Base-by-base conservation (phyloP, 2,797 vertebrate genomes). In the Rhinoraja longicauda region DNA sequence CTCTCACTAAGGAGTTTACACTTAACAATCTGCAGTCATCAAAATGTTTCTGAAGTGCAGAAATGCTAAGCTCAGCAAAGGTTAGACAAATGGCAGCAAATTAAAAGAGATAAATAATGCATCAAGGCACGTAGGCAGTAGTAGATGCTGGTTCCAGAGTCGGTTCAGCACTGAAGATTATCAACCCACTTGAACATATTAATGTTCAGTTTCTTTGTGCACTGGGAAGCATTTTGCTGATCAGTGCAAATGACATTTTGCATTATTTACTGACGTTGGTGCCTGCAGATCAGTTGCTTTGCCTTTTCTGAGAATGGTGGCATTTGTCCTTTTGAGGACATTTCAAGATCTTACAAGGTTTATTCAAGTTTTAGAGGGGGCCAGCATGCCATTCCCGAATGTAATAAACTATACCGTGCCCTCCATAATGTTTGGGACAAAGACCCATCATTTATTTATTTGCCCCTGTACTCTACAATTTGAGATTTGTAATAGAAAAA, bases 51-150 rank as follows among this genome's bases (percentile, higher is more conserved):
- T 72, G 67, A 91, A 92, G 36, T 73, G 39, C 90, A 92, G 90
- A 73, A 57, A 92, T 75, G 4, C 45, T 53, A 75, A 53, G 39
- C 90, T 75, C 90, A 72, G 70, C 90, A 92, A 29, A 53, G 70
- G 26, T 53, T 53, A 75, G 90, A n/a, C 39, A 57, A 53, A 57
- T 57, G 24, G 70, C 24, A n/a, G 39, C 29, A 45, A 92, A 92
- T 75, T 73, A 75, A 10, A 75, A 4, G 70, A 92, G 70, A 92
- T 92, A 75, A 92, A 92, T 92, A 92, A 75, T 92, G 72, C 39
- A 75, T 92, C 57, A 73, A 92, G 70, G 36, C 72, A 45, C 24
- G 72, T 92, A 92, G n/a, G 45, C 75, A 53, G 45, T 53, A 53
- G 45, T 53, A 53, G 45, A 75, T 53, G 70, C 39, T 75, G 64